These are phyloP conservation scores for Rhagologus leucostigma DNA, from an alignment of 2,113 vertebrate species.

Conservation along the genomic window DNA sequence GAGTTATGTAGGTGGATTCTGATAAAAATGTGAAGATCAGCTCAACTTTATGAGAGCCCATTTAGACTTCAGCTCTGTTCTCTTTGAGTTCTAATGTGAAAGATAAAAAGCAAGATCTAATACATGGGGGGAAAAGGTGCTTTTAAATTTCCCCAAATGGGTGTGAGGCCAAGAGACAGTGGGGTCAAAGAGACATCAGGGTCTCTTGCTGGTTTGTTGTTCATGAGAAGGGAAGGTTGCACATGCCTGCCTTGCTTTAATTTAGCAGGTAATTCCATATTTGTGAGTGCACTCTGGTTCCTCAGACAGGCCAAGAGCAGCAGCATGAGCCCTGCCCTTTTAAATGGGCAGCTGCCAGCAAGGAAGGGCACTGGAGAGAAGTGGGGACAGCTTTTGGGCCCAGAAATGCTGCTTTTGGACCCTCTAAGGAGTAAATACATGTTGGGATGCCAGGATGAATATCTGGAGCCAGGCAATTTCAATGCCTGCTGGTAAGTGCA, in stretches of 20 bases:
- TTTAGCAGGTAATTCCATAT: background rate
- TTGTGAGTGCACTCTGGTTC: background rate
- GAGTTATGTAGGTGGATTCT: background rate
- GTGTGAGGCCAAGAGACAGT: background rate
- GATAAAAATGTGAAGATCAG: background rate
- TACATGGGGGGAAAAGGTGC: accelerated
- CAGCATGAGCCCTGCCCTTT: background rate
- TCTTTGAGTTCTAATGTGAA: background rate
- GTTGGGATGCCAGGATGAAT: background rate
- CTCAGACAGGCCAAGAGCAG: background rate
- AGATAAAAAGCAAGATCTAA: background rate
- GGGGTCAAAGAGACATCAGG: background rate
- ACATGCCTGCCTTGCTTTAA: background rate
- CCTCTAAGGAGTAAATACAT: background rate
- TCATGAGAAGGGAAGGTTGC: background rate
- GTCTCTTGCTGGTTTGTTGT: background rate
- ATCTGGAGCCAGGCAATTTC: background rate
- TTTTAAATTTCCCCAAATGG: background rate
- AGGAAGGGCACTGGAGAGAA: background rate
- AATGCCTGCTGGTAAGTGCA: background rate
- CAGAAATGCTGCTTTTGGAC: background rate
- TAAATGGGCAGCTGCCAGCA: background rate
- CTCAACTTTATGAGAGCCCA: background rate
- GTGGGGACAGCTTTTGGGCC: background rate
- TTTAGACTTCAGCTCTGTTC: background rate